Conservation (phyloP, 1,140 invertebrate species). For the Marisa cornuarietis region DNA sequence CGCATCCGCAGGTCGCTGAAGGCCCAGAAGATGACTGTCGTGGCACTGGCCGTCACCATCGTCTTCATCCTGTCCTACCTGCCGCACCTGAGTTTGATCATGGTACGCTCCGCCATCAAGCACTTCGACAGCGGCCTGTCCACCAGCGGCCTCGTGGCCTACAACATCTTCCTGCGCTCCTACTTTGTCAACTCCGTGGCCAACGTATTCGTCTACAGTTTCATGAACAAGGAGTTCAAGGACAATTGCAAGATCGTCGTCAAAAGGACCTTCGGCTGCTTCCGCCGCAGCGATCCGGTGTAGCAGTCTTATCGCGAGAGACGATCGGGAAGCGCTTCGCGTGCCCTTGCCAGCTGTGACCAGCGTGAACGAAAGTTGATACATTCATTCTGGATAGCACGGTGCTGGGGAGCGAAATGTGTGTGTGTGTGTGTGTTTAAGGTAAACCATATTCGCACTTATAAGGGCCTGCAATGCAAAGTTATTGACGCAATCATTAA, state of each 20-base stretch:
- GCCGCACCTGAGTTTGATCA: slow-evolving; percentile 29
- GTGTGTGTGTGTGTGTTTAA: slow-evolving; percentile 1
- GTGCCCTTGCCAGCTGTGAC: neutral
- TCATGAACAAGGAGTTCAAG: slow-evolving; percentile 35
- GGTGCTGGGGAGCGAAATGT: too few species aligned
- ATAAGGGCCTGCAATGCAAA: neutral
- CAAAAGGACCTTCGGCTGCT: neutral
- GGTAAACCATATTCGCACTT: neutral
- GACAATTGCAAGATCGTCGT: neutral
- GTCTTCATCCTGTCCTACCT: slow-evolving; percentile 36
- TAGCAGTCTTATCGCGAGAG: too few species aligned
- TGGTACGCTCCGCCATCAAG: slow-evolving; percentile 10
- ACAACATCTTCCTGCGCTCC: slow-evolving; percentile 37
- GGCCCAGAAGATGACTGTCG: slow-evolving; percentile 25
- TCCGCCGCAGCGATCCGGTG: too few species aligned
- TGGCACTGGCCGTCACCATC: slow-evolving; percentile 30
- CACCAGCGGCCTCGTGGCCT: slow-evolving; percentile 14
- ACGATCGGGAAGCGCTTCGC: too few species aligned
- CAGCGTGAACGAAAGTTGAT: neutral
- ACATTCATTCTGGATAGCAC: neutral
- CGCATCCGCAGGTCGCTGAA: slow-evolving; percentile 22
- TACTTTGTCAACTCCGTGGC: slow-evolving; percentile 37
- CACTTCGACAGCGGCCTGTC: slow-evolving; percentile 29
- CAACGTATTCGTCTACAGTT: slow-evolving; percentile 34
- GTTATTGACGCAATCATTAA: too few species aligned